Conservation (phyloP, 2,113 vertebrate species). For the Chunga burmeisteri region DNA sequence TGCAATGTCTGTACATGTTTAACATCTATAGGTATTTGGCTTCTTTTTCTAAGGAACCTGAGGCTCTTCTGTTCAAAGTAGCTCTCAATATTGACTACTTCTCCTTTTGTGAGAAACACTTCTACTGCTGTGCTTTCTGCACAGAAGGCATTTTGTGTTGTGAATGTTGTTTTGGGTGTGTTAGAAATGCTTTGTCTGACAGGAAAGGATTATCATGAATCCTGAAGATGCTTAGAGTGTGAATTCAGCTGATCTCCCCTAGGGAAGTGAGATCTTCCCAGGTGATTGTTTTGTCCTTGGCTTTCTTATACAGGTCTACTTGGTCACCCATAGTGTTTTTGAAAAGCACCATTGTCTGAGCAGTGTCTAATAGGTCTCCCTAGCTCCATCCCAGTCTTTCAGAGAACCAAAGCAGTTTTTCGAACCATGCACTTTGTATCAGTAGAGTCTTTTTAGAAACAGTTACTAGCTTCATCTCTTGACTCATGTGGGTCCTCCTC, state of each 20-base stretch:
- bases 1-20: neutral
- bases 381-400: neutral
- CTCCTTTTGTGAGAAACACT: fast-evolving
- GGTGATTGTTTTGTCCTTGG: neutral
- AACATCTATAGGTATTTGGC: neutral
- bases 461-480: neutral
- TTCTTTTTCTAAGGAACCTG: neutral
- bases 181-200: neutral
- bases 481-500: neutral
- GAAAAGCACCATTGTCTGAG: neutral
- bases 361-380: neutral
- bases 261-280: neutral
- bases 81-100: neutral
- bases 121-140: neutral
- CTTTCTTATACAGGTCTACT: neutral
- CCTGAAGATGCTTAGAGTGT: neutral
- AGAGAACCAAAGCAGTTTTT: neutral
- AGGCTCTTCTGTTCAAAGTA: neutral
- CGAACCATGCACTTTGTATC: fast-evolving
- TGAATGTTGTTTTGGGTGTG: neutral
- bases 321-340: neutral
- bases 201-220: neutral
- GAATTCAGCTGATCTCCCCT: neutral
- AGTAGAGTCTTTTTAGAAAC: neutral
- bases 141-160: neutral